A percentile compares a stretch with the other conserved stretches of the same genome.
Evolutionary conservation across 2,888 invertebrate genomes (phyloP).

Genomic region (Ischnura elegans): DNA sequence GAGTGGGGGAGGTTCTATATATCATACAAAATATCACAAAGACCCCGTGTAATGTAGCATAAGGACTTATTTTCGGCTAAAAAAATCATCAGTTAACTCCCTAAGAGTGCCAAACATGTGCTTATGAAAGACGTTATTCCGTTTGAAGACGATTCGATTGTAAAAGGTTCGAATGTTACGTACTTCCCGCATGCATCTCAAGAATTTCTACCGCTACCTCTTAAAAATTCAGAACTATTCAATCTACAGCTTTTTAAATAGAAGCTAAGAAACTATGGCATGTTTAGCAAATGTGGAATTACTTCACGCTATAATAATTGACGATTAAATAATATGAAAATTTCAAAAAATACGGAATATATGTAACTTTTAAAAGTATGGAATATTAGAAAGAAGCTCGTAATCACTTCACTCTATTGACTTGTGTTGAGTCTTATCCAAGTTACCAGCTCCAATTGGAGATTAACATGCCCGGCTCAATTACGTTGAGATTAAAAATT

Average conservation of each 20-base stretch:
- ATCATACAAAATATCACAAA: constrained; percentile 52
- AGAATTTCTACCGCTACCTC: background rate
- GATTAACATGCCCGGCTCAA: background rate
- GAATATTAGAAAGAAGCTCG: constrained; percentile 20
- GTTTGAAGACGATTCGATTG: background rate
- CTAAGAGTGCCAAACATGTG: background rate
- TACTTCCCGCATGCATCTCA: background rate
- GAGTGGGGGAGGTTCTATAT: background rate
- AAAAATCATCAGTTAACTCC: background rate
- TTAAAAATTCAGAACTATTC: background rate
- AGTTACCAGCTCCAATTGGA: background rate
- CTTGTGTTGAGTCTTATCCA: background rate
- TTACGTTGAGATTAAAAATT: background rate
- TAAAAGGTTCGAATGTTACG: background rate
- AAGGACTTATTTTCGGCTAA: background rate
- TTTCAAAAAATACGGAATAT: constrained; percentile 12
- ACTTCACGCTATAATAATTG: background rate
- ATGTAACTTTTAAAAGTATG: background rate
- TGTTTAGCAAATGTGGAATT: background rate
- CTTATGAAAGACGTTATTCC: background rate
- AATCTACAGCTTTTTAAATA: background rate
- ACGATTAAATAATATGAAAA: background rate
- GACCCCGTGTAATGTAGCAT: background rate
- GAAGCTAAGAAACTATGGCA: constrained; percentile 8
- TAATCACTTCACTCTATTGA: constrained; percentile 24